These are phyloP conservation scores for Erpornis zantholeuca DNA, from an alignment of 2,113 vertebrate genomes.

Conservation along the genomic window DNA sequence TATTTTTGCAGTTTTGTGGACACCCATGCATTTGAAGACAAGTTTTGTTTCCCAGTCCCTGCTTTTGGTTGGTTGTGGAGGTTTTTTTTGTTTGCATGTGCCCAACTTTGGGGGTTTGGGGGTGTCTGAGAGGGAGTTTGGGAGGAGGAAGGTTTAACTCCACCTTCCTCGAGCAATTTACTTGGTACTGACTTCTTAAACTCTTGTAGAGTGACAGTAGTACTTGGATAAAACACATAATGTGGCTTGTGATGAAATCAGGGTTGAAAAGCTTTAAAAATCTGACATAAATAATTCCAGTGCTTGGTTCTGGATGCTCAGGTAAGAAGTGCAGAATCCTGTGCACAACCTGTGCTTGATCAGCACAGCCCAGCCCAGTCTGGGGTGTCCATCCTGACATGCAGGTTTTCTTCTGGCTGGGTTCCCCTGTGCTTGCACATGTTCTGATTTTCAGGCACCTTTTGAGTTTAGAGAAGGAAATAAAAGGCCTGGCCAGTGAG, in stretches of 20 bases:
- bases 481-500: not conserved
- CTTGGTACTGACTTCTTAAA: not conserved
- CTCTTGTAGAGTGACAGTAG: rapidly evolving
- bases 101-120: not conserved
- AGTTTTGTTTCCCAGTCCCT: not conserved
- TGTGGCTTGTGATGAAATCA: not conserved
- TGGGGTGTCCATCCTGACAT: not conserved
- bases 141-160: not conserved
- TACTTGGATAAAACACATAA: not conserved
- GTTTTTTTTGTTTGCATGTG: not conserved
- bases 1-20: not conserved
- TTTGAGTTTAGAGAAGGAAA: not conserved
- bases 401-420: rapidly evolving
- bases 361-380: not conserved
- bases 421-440: not conserved
- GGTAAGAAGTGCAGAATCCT: not conserved
- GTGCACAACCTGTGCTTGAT: too few relatives aligned
- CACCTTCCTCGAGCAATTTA: not conserved
- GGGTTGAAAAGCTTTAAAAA: not conserved
- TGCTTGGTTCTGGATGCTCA: too few relatives aligned
- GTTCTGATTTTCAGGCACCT: not conserved
- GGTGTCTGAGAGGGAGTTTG: not conserved
- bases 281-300: not conserved
- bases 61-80: not conserved
- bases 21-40: not conserved